phyloP scores from a whole-genome alignment of 2,888 invertebrate species.

The Tetheella fluctuosa region DNA sequence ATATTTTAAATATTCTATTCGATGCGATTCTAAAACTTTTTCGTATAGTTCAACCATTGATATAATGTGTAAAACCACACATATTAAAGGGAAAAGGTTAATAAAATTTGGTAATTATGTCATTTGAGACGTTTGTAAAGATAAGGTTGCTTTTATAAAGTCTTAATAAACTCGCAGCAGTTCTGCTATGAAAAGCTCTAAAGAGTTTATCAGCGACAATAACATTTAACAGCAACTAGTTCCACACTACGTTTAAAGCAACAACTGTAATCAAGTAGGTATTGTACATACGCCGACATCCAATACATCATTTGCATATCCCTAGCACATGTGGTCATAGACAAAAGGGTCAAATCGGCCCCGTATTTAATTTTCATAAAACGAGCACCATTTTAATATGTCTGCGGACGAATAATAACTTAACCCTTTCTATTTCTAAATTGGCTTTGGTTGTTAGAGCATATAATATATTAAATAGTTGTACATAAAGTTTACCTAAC shows the following conservation, averaged over 20 bases:
- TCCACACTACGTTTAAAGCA: conserved; percentile 21
- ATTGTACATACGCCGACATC: conserved; percentile 65
- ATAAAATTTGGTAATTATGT: too few species aligned
- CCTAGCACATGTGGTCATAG: conserved; percentile 80
- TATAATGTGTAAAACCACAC: too few species aligned
- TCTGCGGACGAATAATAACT: conserved; percentile 74
- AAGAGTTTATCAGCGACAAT: conserved; percentile 16
- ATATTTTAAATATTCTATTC: too few species aligned
- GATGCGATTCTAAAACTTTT: too few species aligned
- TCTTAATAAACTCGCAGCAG: conserved; percentile 26
- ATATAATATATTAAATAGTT: conserved; percentile 25
- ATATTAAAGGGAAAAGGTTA: too few species aligned
- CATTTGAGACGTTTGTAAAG: too few species aligned
- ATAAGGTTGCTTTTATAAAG: background rate
- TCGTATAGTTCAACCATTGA: too few species aligned
- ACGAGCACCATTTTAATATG: conserved; percentile 78
- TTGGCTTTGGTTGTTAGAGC: conserved; percentile 60
- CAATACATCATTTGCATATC: conserved; percentile 81
- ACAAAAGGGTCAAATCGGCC: conserved; percentile 74
- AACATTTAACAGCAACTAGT: conserved; percentile 18
- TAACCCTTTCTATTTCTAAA: conserved; percentile 73
- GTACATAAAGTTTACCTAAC: conserved; percentile 16
- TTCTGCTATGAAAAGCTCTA: background rate
- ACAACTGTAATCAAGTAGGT: conserved; percentile 58
- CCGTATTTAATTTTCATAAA: conserved; percentile 83